Evolutionary conservation across 2,113 vertebrate genomes (phyloP).

Genomic region (Ceyx melanurus): DNA sequence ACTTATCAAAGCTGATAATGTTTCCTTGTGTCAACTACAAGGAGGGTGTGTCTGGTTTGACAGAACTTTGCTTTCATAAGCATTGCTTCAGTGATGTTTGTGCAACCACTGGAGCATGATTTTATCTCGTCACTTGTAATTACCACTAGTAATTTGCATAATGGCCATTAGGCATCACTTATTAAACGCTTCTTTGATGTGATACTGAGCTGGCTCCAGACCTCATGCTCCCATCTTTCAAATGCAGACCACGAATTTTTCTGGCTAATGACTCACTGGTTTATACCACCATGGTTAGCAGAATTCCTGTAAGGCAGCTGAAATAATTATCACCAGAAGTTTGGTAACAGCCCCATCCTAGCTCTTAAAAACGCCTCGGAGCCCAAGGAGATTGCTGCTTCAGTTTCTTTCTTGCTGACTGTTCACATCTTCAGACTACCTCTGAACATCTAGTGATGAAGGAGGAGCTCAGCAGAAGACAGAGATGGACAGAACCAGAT

Average conservation of each 20-base stretch:
- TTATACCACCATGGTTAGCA: slow-evolving; percentile 6
- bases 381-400: not conserved
- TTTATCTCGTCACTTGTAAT: slow-evolving; percentile 69
- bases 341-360: not conserved
- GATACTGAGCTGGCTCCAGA: slow-evolving; percentile 38
- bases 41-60: slow-evolving; percentile 10
- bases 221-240: slow-evolving; percentile 31
- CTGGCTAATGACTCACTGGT: slow-evolving; percentile 44
- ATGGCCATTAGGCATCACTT: slow-evolving; percentile 35
- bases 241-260: slow-evolving; percentile 23
- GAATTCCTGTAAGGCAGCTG: slow-evolving; percentile 24
- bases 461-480: not conserved
- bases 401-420: slow-evolving; percentile 12
- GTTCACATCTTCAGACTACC: not conserved
- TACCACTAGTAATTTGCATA: slow-evolving; percentile 58
- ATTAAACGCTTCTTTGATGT: slow-evolving; percentile 62
- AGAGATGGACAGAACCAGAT: not conserved
- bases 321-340: slow-evolving; percentile 31
- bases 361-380: not conserved
- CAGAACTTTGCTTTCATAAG: slow-evolving; percentile 52
- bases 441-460: not conserved
- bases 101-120: slow-evolving; percentile 45
- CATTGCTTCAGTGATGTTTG: slow-evolving; percentile 56
- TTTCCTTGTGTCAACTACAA: slow-evolving; percentile 46
- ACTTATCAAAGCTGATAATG: slow-evolving; percentile 32